Conservation (phyloP, 2,797 vertebrate genomes). For the Nyctibius grandis region DNA sequence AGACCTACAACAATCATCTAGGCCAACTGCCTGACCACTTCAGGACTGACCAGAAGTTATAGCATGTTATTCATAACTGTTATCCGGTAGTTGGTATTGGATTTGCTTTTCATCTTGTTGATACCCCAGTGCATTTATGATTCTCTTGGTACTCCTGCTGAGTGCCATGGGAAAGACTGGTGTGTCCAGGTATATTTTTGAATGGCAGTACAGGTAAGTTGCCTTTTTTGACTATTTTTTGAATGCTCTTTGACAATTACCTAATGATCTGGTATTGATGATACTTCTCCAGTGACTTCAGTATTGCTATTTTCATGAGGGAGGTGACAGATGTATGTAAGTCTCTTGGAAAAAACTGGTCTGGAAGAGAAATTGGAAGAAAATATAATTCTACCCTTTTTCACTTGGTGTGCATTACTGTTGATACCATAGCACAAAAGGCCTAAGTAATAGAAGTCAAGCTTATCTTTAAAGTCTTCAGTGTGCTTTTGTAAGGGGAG, state of each 20-base stretch:
- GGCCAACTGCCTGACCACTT: not conserved
- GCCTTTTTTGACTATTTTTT: not conserved
- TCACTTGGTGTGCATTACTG: not conserved
- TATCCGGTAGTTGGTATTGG: not conserved
- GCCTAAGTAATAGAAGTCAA: not conserved
- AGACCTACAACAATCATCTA: accelerated
- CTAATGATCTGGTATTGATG: not conserved
- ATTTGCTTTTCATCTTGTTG: not conserved
- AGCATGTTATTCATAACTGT: not conserved
- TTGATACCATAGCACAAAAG: not conserved
- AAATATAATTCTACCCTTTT: not conserved
- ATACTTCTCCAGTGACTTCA: not conserved
- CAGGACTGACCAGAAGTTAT: not conserved
- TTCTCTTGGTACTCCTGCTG: not conserved
- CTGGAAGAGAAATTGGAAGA: not conserved
- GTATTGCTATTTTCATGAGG: not conserved
- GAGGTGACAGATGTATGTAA: not conserved
- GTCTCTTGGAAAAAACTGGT: not conserved
- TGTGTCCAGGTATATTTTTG: not conserved
- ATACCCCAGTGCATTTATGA: not conserved
- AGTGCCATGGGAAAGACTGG: not conserved
- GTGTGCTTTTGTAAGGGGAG: not conserved
- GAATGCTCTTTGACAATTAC: not conserved
- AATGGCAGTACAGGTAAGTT: not conserved
- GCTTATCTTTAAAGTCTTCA: not conserved